Evolutionary conservation across 1,140 invertebrate genomes (phyloP).

Genomic region (Acromyrmex echinatior): DNA sequence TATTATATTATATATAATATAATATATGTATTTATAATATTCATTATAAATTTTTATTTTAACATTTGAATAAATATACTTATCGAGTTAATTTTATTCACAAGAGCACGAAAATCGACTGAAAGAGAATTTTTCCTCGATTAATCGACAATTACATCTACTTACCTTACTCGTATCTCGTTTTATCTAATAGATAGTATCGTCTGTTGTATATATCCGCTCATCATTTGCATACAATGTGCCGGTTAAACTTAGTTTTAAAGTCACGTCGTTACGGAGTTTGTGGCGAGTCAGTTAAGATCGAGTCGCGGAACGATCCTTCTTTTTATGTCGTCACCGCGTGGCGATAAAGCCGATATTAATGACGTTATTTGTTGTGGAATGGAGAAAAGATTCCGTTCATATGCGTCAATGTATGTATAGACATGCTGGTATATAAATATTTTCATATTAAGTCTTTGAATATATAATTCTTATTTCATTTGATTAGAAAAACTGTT

Average conservation of each 20-base stretch:
- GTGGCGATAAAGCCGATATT: constrained; percentile 30
- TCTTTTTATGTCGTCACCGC: constrained; percentile 24
- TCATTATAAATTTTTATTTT: not conserved
- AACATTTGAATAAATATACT: not conserved
- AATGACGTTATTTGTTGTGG: constrained; percentile 30
- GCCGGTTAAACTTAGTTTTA: constrained; percentile 31
- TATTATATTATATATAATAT: no score
- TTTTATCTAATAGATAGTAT: constrained; percentile 19
- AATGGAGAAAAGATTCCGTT: constrained; percentile 15
- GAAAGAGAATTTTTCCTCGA: not conserved
- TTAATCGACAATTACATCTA: constrained; percentile 11
- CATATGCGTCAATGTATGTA: not conserved
- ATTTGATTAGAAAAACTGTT: not conserved
- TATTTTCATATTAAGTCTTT: not conserved
- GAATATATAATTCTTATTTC: not conserved
- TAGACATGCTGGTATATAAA: not conserved
- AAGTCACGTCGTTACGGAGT: constrained; percentile 26
- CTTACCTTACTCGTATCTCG: not conserved
- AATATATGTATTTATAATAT: no score
- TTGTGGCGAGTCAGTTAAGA: constrained; percentile 15
- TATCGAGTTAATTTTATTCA: not conserved
- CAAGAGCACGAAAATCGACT: not conserved
- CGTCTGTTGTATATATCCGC: not conserved
- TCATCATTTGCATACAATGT: constrained; percentile 36
- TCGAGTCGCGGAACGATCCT: constrained; percentile 10